Base-by-base conservation (phyloP, 2,113 vertebrate genomes). In the Centropus bengalensis region DNA sequence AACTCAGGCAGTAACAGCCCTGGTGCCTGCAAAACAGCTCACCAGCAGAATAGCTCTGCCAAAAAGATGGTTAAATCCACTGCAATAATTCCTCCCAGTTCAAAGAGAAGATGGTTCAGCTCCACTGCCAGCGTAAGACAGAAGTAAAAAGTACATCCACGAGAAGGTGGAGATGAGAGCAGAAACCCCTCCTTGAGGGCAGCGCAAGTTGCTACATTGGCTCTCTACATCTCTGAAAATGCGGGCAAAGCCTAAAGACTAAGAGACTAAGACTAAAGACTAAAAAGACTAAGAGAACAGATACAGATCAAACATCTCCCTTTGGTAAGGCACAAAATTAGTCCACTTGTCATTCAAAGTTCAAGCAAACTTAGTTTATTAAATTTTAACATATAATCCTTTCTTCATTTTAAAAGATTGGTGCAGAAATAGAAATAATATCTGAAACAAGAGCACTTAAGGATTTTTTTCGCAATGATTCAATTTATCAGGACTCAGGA, bases 231-330 rank as follows among this genome's bases (percentile, higher is more conserved):
- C 30, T 45, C 54, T n/a, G 52, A 66, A 70, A 70, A 86, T 16
- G 33, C 0, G 0, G 22, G 19, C 36, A 51, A 60, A 33, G 32
- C 22, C n/a, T n/a, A n/a, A n/a, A 24, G 38, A 5, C 12, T 0
- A 60, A 47, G 8, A 55, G 40, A 68, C n/a, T n/a, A n/a, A n/a
- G n/a, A n/a, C n/a, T n/a, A n/a, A n/a, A n/a, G n/a, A n/a, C n/a
- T n/a, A n/a, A n/a, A n/a, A n/a, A 24, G 38, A 5, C 12, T 0
- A 60, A 47, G 8, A 55, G 40, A 68, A 73, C 7, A 2, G 26
- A 54, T 28, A 47, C 12, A 32, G 38, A 71, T 17, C 5, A 70
- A 63, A 20, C 7, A 40, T 21, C 56, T 56, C 13, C 24, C 19
- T 75, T 76, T 44, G 26, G 51, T 36, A 82, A 36, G 26, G 27